Percentiles rank a stretch among this genome's conserved stretches.
These are phyloP conservation scores for Cydia strobilella DNA, from an alignment of 1,140 invertebrate species.

Conservation along the genomic window DNA sequence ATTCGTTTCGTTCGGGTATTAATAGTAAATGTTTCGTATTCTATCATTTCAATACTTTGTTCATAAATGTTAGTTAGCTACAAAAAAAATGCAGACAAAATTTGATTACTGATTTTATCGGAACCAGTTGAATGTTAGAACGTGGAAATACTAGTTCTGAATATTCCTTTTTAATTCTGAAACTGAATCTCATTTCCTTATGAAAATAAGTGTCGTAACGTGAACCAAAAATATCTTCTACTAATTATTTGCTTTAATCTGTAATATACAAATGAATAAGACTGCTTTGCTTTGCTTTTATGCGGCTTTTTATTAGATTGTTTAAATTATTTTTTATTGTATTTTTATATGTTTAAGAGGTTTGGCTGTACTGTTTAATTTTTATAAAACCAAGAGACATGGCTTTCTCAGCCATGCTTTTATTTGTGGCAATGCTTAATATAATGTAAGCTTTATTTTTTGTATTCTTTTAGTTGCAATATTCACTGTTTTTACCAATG, in stretches of 20 bases:
- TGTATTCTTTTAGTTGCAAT: constrained; percentile 11
- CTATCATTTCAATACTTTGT: not conserved
- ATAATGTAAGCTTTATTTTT: constrained; percentile 15
- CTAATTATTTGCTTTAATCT: not conserved
- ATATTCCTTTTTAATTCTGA: not conserved
- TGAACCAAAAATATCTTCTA: not conserved
- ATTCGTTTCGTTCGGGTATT: too few species aligned
- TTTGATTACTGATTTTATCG: not conserved
- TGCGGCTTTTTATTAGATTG: not conserved
- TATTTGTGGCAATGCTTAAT: constrained; percentile 21
- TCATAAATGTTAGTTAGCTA: too few species aligned
- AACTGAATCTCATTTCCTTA: not conserved
- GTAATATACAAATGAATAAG: not conserved
- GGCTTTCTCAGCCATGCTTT: not conserved
- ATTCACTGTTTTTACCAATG: not conserved
- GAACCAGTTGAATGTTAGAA: not conserved
- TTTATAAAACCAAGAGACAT: not conserved
- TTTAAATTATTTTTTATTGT: not conserved
- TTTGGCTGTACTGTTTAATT: not conserved
- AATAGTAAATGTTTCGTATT: not conserved
- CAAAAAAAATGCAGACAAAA: not conserved
- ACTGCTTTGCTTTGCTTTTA: constrained; percentile 20
- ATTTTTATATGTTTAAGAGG: not conserved
- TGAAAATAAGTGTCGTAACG: not conserved
- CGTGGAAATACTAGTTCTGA: not conserved